Conservation (phyloP, 2,113 vertebrate genomes). For the Gadus macrocephalus region DNA sequence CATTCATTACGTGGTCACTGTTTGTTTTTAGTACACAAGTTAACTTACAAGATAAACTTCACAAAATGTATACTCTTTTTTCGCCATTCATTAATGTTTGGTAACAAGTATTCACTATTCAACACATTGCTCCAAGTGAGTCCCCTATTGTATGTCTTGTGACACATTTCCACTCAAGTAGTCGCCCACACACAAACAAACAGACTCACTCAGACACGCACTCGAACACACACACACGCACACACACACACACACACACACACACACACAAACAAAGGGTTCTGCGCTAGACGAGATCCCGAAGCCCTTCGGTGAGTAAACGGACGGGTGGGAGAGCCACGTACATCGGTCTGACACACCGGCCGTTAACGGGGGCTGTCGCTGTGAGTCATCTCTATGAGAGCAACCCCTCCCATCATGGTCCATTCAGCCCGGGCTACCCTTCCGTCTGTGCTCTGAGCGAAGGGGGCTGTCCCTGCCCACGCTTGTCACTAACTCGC, state of each 20-base stretch:
- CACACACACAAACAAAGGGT: conserved; percentile 11
- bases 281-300: not conserved
- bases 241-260: not conserved
- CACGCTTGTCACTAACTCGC: not conserved
- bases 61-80: too few relatives aligned
- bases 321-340: conserved; percentile 21
- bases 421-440: not conserved
- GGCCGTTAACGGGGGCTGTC: conserved; percentile 16
- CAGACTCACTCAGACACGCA: too few relatives aligned
- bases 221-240: not conserved
- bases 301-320: conserved; percentile 33
- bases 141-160: too few relatives aligned
- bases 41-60: too few relatives aligned
- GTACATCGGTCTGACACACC: conserved; percentile 24
- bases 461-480: not conserved
- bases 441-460: not conserved
- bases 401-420: conserved; percentile 1
- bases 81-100: too few relatives aligned
- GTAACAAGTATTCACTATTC: too few relatives aligned
- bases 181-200: too few relatives aligned
- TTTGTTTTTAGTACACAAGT: too few relatives aligned
- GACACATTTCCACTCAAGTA: too few relatives aligned
- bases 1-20: too few relatives aligned
- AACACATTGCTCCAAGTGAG: too few relatives aligned
- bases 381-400: conserved; percentile 40